A percentile compares a stretch with the other conserved stretches of the same genome.
These are phyloP conservation scores for Mycalesis mineus DNA, from an alignment of 2,888 invertebrate species.

Conservation along the genomic window DNA sequence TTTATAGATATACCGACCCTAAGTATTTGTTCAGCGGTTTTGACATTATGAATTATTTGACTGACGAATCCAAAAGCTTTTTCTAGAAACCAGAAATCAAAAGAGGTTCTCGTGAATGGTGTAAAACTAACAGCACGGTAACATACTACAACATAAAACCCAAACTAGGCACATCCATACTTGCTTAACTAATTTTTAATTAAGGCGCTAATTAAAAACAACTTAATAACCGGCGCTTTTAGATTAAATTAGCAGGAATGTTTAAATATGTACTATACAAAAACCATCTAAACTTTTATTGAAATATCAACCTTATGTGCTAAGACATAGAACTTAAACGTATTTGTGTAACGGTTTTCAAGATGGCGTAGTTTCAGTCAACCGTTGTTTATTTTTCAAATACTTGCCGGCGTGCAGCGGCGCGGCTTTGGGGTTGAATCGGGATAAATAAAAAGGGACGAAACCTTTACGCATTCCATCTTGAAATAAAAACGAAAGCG, in stretches of 20 bases:
- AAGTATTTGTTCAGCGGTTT: too few species aligned
- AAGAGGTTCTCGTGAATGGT: too few species aligned
- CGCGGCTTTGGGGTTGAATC: conserved; percentile 46
- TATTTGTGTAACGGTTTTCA: conserved; percentile 36
- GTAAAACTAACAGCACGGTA: too few species aligned
- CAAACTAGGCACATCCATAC: too few species aligned
- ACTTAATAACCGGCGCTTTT: conserved; percentile 40
- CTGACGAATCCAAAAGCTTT: too few species aligned
- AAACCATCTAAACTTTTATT: conserved; percentile 19
- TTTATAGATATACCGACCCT: too few species aligned
- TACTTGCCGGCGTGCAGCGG: conserved; percentile 48
- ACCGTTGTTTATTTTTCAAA: conserved; percentile 62
- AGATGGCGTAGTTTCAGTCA: conserved; percentile 51
- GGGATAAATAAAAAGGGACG: conserved; percentile 34
- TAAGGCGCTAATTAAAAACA: not conserved
- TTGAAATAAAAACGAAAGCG: conserved; percentile 15
- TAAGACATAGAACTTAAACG: conserved; percentile 28
- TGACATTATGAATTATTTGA: too few species aligned
- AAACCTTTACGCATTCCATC: conserved; percentile 9
- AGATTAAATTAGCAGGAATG: conserved; percentile 45
- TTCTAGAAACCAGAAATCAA: too few species aligned
- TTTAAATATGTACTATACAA: conserved; percentile 27
- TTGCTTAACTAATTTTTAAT: not conserved
- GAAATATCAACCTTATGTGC: conserved; percentile 29
- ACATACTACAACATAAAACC: too few species aligned